A percentile compares a stretch with the other conserved stretches of the same genome.
These are phyloP conservation scores for Oreortyx pictus DNA, from an alignment of 2,797 vertebrate genomes.

Conservation along the genomic window DNA sequence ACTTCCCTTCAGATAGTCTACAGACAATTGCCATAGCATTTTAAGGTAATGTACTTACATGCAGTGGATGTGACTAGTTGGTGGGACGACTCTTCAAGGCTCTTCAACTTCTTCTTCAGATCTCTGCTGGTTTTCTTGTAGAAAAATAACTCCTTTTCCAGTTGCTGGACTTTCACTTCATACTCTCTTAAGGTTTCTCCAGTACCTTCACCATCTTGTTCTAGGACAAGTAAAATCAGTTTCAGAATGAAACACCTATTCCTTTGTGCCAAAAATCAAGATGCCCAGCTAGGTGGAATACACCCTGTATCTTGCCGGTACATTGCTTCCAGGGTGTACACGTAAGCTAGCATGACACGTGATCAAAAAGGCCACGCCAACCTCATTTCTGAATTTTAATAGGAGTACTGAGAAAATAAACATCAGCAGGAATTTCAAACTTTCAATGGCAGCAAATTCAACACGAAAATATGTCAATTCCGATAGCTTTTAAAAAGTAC, in stretches of 20 bases:
- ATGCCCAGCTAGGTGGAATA: not conserved
- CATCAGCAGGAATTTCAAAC: not conserved
- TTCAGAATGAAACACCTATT: slow-evolving; percentile 16
- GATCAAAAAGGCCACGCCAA: not conserved
- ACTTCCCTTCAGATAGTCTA: not conserved
- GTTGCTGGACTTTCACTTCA: slow-evolving; percentile 84
- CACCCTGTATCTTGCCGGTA: not conserved
- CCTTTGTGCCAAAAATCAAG: not conserved
- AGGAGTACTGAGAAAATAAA: not conserved
- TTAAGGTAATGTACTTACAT: slow-evolving; percentile 25
- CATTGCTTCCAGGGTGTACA: not conserved
- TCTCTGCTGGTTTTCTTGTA: slow-evolving; percentile 91
- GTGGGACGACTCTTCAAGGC: slow-evolving; percentile 65
- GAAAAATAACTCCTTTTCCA: slow-evolving; percentile 92
- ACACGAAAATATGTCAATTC: not conserved
- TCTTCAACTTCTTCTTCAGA: slow-evolving; percentile 88
- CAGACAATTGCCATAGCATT: not conserved
- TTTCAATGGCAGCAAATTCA: not conserved
- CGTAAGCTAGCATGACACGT: not conserved
- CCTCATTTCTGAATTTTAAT: not conserved
- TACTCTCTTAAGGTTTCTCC: slow-evolving; percentile 73
- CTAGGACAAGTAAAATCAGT: slow-evolving; percentile 69
- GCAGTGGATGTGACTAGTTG: slow-evolving; percentile 44
- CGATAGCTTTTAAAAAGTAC: not conserved
- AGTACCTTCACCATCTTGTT: slow-evolving; percentile 72